phyloP scores from a whole-genome alignment of 1,140 invertebrate genomes.

The Lepidurus arcticus region DNA sequence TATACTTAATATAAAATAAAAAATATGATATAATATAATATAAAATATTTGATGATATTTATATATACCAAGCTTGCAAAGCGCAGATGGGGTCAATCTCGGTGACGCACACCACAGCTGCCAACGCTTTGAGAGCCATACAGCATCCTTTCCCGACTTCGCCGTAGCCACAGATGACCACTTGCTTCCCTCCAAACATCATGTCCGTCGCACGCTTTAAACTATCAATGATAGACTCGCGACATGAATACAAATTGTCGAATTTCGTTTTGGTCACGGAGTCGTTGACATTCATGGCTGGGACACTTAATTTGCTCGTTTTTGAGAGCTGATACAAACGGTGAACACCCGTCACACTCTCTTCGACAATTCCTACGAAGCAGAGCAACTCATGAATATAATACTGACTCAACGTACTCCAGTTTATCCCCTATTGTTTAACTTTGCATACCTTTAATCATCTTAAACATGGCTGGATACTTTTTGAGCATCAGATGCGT shows the following conservation, averaged over 20 bases:
- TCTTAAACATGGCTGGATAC: constrained; percentile 89
- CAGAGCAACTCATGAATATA: constrained; percentile 30
- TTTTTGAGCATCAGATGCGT: constrained; percentile 96
- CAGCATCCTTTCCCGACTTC: constrained; percentile 98
- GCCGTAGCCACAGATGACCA: constrained; percentile 93
- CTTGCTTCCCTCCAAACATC: constrained; percentile 97
- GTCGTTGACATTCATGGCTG: constrained; percentile 98
- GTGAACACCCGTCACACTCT: constrained; percentile 96
- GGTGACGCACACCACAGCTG: constrained; percentile 89
- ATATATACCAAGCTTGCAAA: constrained; percentile 78
- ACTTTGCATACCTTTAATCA: constrained; percentile 70
- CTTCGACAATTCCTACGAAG: constrained; percentile 84
- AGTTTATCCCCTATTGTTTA: no score
- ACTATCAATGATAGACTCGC: constrained; percentile 75
- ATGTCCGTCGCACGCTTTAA: constrained; percentile 93
- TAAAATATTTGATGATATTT: background rate
- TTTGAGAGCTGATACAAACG: constrained; percentile 93
- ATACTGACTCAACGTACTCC: background rate
- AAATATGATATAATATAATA: no score
- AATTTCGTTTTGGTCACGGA: constrained; percentile 99
- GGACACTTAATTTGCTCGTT: constrained; percentile 87
- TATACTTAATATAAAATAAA: no score
- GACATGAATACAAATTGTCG: constrained; percentile 90
- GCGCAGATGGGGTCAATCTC: constrained; percentile 99
- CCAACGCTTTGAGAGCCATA: constrained; percentile 88